Evolutionary conservation across 2,888 invertebrate species (phyloP).

Genomic region (Mesorhabditis belari): DNA sequence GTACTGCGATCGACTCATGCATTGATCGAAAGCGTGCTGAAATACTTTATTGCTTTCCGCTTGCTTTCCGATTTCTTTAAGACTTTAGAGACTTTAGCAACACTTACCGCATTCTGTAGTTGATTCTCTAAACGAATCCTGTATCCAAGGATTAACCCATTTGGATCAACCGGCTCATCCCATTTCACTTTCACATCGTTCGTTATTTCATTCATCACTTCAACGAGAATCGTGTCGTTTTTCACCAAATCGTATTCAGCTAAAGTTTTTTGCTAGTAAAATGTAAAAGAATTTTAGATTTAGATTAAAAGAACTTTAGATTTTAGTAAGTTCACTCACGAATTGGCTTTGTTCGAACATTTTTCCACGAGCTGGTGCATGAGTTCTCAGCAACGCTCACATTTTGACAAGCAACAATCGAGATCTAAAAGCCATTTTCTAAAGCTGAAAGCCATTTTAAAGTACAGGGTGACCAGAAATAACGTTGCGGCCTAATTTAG

Average conservation of each 20-base stretch:
- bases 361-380: constrained; percentile 19
- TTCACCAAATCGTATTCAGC: constrained; percentile 13
- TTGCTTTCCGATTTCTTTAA: too few species aligned
- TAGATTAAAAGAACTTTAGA: too few species aligned
- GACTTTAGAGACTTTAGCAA: too few species aligned
- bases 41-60: constrained; percentile 4
- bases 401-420: constrained; percentile 44
- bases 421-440: constrained; percentile 25
- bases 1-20: constrained; percentile 11
- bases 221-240: constrained; percentile 10
- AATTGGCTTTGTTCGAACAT: constrained; percentile 21
- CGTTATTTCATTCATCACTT: constrained; percentile 8
- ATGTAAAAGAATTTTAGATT: constrained; percentile 3
- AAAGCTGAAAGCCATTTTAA: too few species aligned
- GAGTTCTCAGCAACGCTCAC: constrained; percentile 1
- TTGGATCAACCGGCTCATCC: constrained; percentile 78
- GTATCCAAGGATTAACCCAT: constrained; percentile 80
- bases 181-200: constrained; percentile 6
- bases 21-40: constrained; percentile 21
- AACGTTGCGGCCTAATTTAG: too few species aligned
- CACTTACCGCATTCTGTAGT: too few species aligned
- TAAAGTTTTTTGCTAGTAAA: constrained; percentile 4
- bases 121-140: constrained; percentile 10
- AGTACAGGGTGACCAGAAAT: too few species aligned
- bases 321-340: constrained; percentile 15